phyloP scores from a whole-genome alignment of 2,888 invertebrate species.

The Nezara viridula region DNA sequence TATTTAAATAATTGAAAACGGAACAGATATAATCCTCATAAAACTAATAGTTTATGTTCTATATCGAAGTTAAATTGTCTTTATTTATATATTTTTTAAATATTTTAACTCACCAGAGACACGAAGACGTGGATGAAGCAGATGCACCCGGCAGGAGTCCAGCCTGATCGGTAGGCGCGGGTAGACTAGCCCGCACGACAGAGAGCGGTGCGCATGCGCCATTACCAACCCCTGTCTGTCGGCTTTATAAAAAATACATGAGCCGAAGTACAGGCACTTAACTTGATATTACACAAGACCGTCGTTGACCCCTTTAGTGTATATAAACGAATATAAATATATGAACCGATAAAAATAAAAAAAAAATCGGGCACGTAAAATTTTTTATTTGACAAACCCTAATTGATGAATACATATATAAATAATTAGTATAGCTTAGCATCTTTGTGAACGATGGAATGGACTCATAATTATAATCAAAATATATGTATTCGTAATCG shows the following conservation, averaged over 20 bases:
- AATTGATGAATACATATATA: neutral
- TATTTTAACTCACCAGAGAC: neutral
- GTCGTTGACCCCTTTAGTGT: neutral
- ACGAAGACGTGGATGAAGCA: neutral
- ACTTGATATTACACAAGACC: conserved; percentile 15
- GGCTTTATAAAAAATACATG: conserved; percentile 48
- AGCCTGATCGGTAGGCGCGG: conserved; percentile 27
- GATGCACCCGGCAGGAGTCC: neutral
- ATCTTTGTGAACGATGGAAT: too few relatives aligned
- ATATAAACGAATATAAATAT: neutral
- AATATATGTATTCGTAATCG: too few relatives aligned
- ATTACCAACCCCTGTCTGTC: neutral
- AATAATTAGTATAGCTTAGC: too few relatives aligned
- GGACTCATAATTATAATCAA: too few relatives aligned
- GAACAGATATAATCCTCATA: neutral
- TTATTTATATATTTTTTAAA: neutral
- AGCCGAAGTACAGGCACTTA: conserved; percentile 36
- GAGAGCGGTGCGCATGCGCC: neutral
- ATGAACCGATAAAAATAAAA: neutral
- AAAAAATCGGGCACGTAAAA: too few relatives aligned
- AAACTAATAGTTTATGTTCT: neutral
- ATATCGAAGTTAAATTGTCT: neutral
- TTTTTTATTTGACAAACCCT: neutral
- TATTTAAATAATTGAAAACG: neutral
- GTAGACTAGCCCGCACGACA: conserved; percentile 44